phyloP scores from a whole-genome alignment of 37 sponge, comb jelly and placozoan genomes.

The Hormiphora californensis region DNA sequence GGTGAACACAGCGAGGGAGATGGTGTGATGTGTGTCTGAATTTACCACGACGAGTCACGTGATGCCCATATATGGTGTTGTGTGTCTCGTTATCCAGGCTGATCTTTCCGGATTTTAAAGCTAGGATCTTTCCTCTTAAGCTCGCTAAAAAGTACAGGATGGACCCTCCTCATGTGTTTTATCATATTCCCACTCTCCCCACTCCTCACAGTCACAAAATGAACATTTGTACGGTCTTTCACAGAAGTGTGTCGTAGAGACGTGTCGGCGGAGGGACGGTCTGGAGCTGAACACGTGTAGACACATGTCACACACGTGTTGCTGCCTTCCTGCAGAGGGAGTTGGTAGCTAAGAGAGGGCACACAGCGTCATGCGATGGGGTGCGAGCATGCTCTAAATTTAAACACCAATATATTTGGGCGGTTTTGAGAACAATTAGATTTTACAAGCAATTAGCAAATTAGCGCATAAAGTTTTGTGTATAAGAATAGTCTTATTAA shows the following conservation, averaged over 20 bases:
- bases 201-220: slow-evolving; percentile 22
- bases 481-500: too few relatives aligned
- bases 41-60: not conserved
- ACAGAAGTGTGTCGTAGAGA: slow-evolving; percentile 26
- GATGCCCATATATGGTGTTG: not conserved
- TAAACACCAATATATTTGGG: too few relatives aligned
- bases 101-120: not conserved
- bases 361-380: too few relatives aligned
- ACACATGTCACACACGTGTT: not conserved
- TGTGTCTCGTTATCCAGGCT: not conserved
- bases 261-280: slow-evolving; percentile 19
- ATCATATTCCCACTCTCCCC: slow-evolving; percentile 46
- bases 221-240: slow-evolving; percentile 40
- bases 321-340: too few relatives aligned
- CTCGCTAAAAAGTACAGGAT: not conserved
- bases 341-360: too few relatives aligned
- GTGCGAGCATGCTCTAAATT: too few relatives aligned
- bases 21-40: not conserved
- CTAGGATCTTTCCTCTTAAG: not conserved
- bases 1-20: not conserved
- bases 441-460: too few relatives aligned
- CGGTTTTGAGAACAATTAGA: too few relatives aligned
- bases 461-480: too few relatives aligned
- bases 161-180: slow-evolving; percentile 41
- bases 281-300: not conserved